Base-by-base conservation (phyloP, 2,888 invertebrate genomes). In the Lissocephala sabroskyi region DNA sequence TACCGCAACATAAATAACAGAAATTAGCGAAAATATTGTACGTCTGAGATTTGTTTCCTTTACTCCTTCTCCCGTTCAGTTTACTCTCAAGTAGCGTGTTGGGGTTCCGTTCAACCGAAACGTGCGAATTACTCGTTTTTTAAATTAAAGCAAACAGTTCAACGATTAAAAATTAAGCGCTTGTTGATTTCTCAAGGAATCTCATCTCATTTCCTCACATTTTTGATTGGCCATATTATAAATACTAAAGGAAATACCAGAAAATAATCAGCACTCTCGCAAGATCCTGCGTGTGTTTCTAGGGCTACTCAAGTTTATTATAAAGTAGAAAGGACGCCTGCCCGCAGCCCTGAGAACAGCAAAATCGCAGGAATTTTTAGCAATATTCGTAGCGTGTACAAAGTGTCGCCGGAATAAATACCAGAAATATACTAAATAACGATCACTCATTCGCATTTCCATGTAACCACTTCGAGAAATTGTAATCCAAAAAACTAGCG, bases 81-180 rank as follows among this genome's bases (percentile, higher is more conserved):
- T n/a, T n/a, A n/a, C n/a, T n/a, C n/a, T n/a, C n/a, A n/a, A n/a
- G n/a, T n/a, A n/a, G n/a, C 48, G 42, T 42, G 48, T 49, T 41
- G 43, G 49, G 37, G 49, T 49, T 48, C 49, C 43, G 49, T 50
- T 50, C 41, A 28, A 46, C 10, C n/a, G n/a, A n/a, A n/a, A n/a
- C n/a, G n/a, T n/a, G n/a, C n/a, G n/a, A n/a, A n/a, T n/a, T n/a
- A 23, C 3, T 23, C 7, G 3, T 7, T 5, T 23, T 23, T 23
- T 7, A 23, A 23, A 23, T 32, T 10, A 59, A 57, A 44, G 49
- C 49, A 59, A 62, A 58, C 59, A 71, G 64, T 76, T 73, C 74
- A 73, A 76, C 77, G 74, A 68, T 57, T 74, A 66, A 62, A n/a
- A n/a, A 66, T 68, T 71, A 71, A 73, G 76, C 61, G 73, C 73